These are phyloP conservation scores for Nerophis lumbriciformis DNA, from an alignment of 2,113 vertebrate species.

Conservation along the genomic window DNA sequence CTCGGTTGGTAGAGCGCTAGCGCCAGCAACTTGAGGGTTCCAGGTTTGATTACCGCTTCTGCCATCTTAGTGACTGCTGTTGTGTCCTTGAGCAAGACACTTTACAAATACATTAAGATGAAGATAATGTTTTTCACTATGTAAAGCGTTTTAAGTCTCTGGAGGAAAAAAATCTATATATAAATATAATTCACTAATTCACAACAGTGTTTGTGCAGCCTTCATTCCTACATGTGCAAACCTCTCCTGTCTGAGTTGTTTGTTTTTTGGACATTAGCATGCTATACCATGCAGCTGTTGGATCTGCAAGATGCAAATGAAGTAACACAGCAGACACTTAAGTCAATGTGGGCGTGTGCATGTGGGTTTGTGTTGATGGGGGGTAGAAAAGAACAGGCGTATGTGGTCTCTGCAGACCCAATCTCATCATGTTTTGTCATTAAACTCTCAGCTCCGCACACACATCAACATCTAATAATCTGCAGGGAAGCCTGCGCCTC, in stretches of 20 bases:
- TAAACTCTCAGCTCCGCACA: conserved; percentile 55
- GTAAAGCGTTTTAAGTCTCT: too few relatives aligned
- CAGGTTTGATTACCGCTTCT: too few relatives aligned
- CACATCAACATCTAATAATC: conserved; percentile 43
- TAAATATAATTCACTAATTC: too few relatives aligned
- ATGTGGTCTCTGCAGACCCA: conserved; percentile 39
- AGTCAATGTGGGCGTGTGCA: conserved; percentile 6
- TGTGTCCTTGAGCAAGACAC: too few relatives aligned
- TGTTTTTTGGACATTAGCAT: conserved; percentile 2
- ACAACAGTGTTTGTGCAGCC: not conserved
- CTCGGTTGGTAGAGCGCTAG: too few relatives aligned
- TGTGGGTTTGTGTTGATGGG: conserved; percentile 1
- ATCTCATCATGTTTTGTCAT: conserved; percentile 58
- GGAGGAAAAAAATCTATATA: too few relatives aligned
- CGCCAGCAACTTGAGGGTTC: too few relatives aligned
- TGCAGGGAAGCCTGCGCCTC: conserved; percentile 21
- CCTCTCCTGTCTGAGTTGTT: not conserved
- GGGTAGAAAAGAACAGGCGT: conserved; percentile 45
- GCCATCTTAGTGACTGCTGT: too few relatives aligned
- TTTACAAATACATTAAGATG: too few relatives aligned
- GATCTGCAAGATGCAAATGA: conserved; percentile 39
- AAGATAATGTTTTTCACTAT: too few relatives aligned
- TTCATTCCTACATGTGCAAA: conserved; percentile 7
- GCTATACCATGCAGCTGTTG: conserved; percentile 24
- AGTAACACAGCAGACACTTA: conserved; percentile 5